These are phyloP conservation scores for Eptatretus burgeri DNA, from an alignment of 2,113 vertebrate species.

Conservation along the genomic window DNA sequence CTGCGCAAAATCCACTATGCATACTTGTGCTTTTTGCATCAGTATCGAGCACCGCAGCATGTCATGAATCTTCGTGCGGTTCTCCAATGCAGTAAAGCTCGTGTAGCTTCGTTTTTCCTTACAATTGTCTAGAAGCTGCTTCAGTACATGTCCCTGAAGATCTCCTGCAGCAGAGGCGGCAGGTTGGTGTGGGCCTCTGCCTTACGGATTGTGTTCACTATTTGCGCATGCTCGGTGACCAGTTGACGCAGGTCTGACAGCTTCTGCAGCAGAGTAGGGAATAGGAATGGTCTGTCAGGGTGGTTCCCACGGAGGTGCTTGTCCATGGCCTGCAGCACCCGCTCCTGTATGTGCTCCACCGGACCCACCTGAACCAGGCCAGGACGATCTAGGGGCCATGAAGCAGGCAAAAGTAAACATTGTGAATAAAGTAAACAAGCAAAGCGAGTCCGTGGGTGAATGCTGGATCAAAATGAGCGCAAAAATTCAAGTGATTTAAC, in stretches of 20 bases:
- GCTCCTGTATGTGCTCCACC: conserved; percentile 88
- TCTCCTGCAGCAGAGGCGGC: conserved; percentile 85
- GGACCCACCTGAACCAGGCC: conserved; percentile 76
- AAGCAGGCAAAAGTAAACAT: neutral
- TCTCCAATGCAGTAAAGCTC: too few species aligned
- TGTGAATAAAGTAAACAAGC: too few species aligned
- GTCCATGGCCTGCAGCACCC: conserved; percentile 61
- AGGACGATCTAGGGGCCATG: conserved; percentile 50
- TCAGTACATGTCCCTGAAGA: conserved; percentile 98
- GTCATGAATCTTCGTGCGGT: too few species aligned
- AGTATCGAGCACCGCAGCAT: too few species aligned
- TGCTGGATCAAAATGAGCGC: neutral
- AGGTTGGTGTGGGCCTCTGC: conserved; percentile 73
- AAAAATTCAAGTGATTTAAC: neutral
- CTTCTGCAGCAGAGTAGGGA: conserved; percentile 96
- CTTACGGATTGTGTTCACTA: conserved; percentile 94
- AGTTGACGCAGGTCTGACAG: conserved; percentile 92
- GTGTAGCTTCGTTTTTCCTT: too few species aligned
- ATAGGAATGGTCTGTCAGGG: conserved; percentile 67
- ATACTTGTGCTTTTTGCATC: too few species aligned
- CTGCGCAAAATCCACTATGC: too few species aligned
- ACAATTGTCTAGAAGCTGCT: neutral
- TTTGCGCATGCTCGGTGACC: conserved; percentile 71
- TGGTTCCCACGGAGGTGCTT: conserved; percentile 73
- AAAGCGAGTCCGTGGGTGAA: too few species aligned